Percentiles rank a stretch among this genome's conserved stretches.
These are phyloP conservation scores for Phasia obesa DNA, from an alignment of 2,888 invertebrate genomes.

Conservation along the genomic window DNA sequence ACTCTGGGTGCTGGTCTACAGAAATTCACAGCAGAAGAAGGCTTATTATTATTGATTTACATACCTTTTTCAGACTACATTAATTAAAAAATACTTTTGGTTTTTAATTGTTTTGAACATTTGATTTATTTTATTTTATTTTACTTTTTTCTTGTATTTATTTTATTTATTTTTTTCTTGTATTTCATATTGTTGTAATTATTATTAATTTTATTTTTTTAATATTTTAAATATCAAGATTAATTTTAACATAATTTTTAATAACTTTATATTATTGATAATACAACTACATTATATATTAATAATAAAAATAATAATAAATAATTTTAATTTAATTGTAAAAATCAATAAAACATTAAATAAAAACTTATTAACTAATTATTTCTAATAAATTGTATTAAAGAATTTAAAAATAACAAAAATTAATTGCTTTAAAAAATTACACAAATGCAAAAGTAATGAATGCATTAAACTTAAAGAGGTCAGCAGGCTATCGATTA, in stretches of 20 bases:
- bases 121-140: constrained; percentile 75
- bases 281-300: constrained; percentile 23
- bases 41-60: no score
- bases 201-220: constrained; percentile 59
- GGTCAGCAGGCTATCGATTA: no score
- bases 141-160: constrained; percentile 57
- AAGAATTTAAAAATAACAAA: constrained; percentile 3
- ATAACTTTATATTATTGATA: constrained; percentile 43
- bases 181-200: constrained; percentile 62
- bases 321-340: constrained; percentile 39
- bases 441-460: constrained; percentile 35
- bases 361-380: constrained; percentile 35
- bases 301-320: constrained; percentile 40
- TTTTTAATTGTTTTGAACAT: constrained; percentile 77
- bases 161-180: constrained; percentile 49
- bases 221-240: constrained; percentile 68
- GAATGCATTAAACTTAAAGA: no score
- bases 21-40: no score
- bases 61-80: no score
- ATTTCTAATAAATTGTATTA: constrained; percentile 23
- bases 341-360: constrained; percentile 42
- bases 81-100: neutral
- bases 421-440: constrained; percentile 1
- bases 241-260: constrained; percentile 67
- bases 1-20: no score